Evolutionary conservation across 2,888 invertebrate species (phyloP).

Genomic region (Taphrorychus bicolor): DNA sequence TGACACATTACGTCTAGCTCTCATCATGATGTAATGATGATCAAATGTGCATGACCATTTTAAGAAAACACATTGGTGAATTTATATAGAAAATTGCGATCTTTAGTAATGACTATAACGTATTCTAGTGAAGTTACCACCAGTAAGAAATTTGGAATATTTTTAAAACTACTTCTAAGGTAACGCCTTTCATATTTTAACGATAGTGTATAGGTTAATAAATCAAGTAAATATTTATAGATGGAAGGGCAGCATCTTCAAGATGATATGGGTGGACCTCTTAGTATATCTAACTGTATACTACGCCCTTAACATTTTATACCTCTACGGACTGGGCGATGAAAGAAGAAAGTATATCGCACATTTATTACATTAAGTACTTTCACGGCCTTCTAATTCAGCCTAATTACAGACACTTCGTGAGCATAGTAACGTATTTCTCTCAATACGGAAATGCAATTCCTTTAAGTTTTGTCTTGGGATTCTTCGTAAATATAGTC

Average conservation of each 20-base stretch:
- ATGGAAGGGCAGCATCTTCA: constrained; percentile 96
- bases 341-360: constrained; percentile 69
- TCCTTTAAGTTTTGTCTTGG: constrained; percentile 90
- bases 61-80: no score
- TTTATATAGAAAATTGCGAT: no score
- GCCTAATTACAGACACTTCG: constrained; percentile 69
- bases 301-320: constrained; percentile 78
- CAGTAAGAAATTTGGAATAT: constrained; percentile 78
- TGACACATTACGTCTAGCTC: neutral
- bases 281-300: constrained; percentile 79
- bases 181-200: constrained; percentile 56
- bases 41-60: no score
- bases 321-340: constrained; percentile 73
- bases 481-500: constrained; percentile 92
- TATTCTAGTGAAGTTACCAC: constrained; percentile 51
- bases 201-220: neutral
- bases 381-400: neutral
- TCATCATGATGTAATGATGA: no score
- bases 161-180: constrained; percentile 84
- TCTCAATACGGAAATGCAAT: constrained; percentile 84
- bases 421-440: constrained; percentile 82
- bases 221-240: constrained; percentile 60
- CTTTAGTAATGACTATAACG: constrained; percentile 49
- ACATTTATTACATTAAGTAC: neutral
- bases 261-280: constrained; percentile 90